Evolutionary conservation across 2,113 vertebrate species (phyloP), one percentile per base, ranked within the genome.

Genomic region (Nothocercus nigrocapillus): DNA sequence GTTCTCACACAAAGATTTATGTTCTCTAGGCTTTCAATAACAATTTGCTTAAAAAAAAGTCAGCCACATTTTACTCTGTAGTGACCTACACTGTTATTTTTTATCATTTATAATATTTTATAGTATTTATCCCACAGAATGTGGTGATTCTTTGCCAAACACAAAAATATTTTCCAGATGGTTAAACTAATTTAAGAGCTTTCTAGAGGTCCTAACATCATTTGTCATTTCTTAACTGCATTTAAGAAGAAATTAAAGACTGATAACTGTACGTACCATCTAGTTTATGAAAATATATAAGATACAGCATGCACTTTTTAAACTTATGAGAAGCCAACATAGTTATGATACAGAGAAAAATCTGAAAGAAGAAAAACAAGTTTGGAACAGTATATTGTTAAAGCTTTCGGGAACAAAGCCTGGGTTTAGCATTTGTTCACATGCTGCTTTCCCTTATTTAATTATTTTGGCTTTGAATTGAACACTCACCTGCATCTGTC

Each of bases 381-480:
- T 28, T 78, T 42, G 49, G 8, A 69, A 70, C 2, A 2, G 2
- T 4, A n/a, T 73, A 32, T 54, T 54, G 38, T 20, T 72, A 72
- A 6, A 81, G 19, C 12, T 83, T 70, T 78, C 32, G 72, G 7
- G 45, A 75, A 34, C 51, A 72, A 19, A 82, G 62, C n/a, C 27
- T 69, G 27, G 72, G 77, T 78, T 72, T 82, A 70, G 67, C 15
- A 84, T 90, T 93, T 75, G 34, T 34, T 72, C 62, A 66, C 30
- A 79, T 36, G 38, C 53, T 67, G 28, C 14, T 61, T 82, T 69
- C 30, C 32, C 14, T 74, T 83, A 80, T 62, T 88, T 79, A 54
- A 76, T 85, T 91, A 85, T 74, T 93, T 81, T 49, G 69, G 14
- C 25, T 94, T 85, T 76, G 20, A 95, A 58, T 82, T 68, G 61